These are phyloP conservation scores for Drosophila mettleri DNA, from an alignment of 2,888 invertebrate species.

Conservation along the genomic window DNA sequence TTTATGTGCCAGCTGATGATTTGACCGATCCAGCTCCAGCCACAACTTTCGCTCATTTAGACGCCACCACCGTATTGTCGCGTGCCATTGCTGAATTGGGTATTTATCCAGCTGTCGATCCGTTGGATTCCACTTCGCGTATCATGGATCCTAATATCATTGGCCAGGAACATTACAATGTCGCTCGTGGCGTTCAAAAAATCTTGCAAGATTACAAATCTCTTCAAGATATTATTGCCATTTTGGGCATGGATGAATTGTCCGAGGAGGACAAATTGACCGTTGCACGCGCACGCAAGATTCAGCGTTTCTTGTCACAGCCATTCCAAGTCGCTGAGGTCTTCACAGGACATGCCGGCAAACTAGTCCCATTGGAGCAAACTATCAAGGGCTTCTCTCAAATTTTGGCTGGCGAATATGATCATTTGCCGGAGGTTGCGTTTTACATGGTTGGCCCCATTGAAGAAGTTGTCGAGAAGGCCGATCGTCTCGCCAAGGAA, in stretches of 20 bases:
- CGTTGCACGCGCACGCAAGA: constrained; percentile 96
- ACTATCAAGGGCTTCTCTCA: constrained; percentile 95
- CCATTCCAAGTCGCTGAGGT: constrained; percentile 97
- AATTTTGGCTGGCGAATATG: constrained; percentile 93
- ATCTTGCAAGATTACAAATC: constrained; percentile 94
- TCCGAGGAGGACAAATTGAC: constrained; percentile 98
- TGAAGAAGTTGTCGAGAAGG: constrained; percentile 94
- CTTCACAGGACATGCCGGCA: constrained; percentile 96
- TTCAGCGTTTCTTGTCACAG: constrained; percentile 97
- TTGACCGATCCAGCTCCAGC: constrained; percentile 98
- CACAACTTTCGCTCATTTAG: constrained; percentile 98
- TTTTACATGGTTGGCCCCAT: constrained; percentile 98
- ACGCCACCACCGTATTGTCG: constrained; percentile 96
- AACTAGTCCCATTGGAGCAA: constrained; percentile 93
- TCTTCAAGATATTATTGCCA: constrained; percentile 95
- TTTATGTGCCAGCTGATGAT: constrained; percentile 98
- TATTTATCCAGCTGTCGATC: constrained; percentile 97
- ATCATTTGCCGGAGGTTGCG: constrained; percentile 97
- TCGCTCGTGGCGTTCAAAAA: constrained; percentile 96
- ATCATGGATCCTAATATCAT: constrained; percentile 97
- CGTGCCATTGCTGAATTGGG: constrained; percentile 96
- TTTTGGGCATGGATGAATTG: constrained; percentile 97
- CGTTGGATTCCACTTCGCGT: constrained; percentile 96
- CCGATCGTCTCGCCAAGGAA: constrained; percentile 86
- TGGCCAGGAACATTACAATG: constrained; percentile 94